Evolutionary conservation across 2,888 invertebrate genomes (phyloP).

Genomic region (Drosophila pseudotakahashii): DNA sequence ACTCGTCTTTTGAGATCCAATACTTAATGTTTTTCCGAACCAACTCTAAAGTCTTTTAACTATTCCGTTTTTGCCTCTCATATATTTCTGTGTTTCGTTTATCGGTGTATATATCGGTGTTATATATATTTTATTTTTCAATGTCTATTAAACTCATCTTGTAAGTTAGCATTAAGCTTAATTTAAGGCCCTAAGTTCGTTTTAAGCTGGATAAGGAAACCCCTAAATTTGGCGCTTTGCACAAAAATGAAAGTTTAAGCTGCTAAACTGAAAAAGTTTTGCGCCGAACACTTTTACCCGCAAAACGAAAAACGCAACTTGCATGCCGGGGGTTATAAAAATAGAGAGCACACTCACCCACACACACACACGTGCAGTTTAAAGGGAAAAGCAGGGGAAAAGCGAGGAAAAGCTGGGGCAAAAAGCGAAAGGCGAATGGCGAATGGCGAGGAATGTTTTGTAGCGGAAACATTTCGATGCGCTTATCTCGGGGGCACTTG

Average conservation of each 20-base stretch:
- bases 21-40: slow-evolving; percentile 29
- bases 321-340: slow-evolving; percentile 56
- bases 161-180: slow-evolving; percentile 21
- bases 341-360: slow-evolving; percentile 36
- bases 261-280: slow-evolving; percentile 42
- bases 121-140: slow-evolving; percentile 13
- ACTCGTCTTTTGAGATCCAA: slow-evolving; percentile 41
- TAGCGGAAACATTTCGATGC: slow-evolving; percentile 64
- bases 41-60: slow-evolving; percentile 6
- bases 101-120: slow-evolving; percentile 13
- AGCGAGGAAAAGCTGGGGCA: background rate
- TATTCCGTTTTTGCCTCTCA: slow-evolving; percentile 26
- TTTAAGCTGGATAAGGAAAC: slow-evolving; percentile 30
- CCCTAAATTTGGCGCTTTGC: slow-evolving; percentile 51
- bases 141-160: slow-evolving; percentile 9
- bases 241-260: slow-evolving; percentile 14
- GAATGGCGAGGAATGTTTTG: slow-evolving; percentile 40
- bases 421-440: slow-evolving; percentile 3
- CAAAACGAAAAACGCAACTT: slow-evolving; percentile 43
- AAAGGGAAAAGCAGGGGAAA: background rate
- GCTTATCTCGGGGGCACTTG: slow-evolving; percentile 75
- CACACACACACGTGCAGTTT: slow-evolving; percentile 2
- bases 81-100: slow-evolving; percentile 27
- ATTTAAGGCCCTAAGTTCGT: slow-evolving; percentile 9
- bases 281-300: slow-evolving; percentile 42